These are phyloP conservation scores for Butorides virescens DNA, from an alignment of 2,113 vertebrate genomes.

Conservation along the genomic window DNA sequence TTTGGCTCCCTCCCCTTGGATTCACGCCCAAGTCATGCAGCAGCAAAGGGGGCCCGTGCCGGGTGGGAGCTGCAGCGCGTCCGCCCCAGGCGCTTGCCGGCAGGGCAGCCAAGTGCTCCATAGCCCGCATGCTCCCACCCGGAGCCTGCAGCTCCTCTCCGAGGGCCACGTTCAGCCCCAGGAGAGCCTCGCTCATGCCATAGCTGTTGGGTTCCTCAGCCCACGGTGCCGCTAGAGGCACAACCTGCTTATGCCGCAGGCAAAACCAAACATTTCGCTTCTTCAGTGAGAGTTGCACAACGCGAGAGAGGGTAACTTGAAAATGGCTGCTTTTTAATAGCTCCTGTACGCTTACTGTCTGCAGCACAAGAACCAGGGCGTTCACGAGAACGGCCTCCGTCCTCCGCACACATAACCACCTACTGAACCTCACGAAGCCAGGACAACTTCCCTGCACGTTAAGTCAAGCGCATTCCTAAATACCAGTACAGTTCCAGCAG, in stretches of 20 bases:
- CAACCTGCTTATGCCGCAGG: not conserved
- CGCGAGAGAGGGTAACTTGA: not conserved
- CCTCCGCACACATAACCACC: not conserved
- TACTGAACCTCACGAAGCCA: not conserved
- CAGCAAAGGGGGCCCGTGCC: not conserved
- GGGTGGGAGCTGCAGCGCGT: not conserved
- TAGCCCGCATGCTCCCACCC: no score
- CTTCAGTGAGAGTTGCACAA: not conserved
- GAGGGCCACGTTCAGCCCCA: fast-evolving
- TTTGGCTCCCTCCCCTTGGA: not conserved
- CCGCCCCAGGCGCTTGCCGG: not conserved
- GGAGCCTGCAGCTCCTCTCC: not conserved
- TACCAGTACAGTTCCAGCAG: not conserved
- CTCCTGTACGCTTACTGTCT: not conserved
- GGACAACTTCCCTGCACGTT: not conserved
- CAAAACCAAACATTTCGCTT: not conserved
- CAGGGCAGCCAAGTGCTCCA: not conserved
- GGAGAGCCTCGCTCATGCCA: no score
- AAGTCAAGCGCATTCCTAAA: not conserved
- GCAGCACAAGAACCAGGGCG: fast-evolving
- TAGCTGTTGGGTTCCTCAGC: fast-evolving
- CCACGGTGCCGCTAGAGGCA: not conserved
- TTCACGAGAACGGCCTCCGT: not conserved
- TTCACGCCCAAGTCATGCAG: fast-evolving
- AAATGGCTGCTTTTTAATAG: not conserved